Evolutionary conservation across 2,888 invertebrate species (phyloP).

Genomic region (Dasypolia templi): DNA sequence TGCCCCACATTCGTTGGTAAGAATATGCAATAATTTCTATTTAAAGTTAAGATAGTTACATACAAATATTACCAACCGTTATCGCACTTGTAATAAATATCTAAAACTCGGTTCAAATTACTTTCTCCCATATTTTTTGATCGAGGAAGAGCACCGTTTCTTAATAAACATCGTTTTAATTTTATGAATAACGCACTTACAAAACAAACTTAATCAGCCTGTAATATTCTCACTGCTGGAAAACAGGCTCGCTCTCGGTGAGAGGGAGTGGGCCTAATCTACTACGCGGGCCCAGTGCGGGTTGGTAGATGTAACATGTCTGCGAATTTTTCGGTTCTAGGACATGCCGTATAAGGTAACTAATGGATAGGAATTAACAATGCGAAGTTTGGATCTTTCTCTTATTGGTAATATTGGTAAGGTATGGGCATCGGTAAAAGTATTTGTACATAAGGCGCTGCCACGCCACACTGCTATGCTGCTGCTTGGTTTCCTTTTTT

Average conservation of each 20-base stretch:
- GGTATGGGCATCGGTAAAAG: background rate
- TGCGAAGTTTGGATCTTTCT: background rate
- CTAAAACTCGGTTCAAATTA: constrained; percentile 79
- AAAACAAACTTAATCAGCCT: background rate
- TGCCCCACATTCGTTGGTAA: too few species aligned
- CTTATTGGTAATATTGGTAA: background rate
- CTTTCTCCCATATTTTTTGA: constrained; percentile 77
- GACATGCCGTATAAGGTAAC: background rate
- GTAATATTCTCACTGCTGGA: background rate
- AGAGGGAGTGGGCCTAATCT: background rate
- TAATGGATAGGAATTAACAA: background rate
- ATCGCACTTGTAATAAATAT: constrained; percentile 79
- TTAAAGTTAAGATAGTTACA: background rate
- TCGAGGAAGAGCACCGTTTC: constrained; percentile 75
- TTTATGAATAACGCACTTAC: background rate
- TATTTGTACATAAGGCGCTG: too few species aligned
- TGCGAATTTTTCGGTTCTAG: background rate
- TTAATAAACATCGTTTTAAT: constrained; percentile 60
- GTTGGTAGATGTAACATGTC: background rate
- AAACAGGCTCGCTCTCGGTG: background rate
- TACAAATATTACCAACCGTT: constrained; percentile 72
- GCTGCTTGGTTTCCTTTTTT: too few species aligned
- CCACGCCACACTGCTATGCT: too few species aligned
- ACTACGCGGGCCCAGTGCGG: background rate
- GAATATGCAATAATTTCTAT: too few species aligned